Percentiles rank a stretch among this genome's conserved stretches.
phyloP scores from a whole-genome alignment of 2,113 vertebrate genomes.

The Microcebus jonahi region DNA sequence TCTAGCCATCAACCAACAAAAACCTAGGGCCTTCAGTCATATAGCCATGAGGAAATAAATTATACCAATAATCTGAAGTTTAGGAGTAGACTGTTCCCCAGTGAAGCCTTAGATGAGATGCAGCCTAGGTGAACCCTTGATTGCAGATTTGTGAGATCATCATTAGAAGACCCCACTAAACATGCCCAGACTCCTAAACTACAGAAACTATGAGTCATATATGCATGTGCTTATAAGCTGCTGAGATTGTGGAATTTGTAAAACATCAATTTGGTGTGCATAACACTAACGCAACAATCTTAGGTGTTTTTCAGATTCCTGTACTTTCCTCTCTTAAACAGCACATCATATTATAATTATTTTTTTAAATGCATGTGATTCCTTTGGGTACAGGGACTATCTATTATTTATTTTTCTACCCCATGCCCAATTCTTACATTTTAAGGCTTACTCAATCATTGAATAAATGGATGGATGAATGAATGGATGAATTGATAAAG shows the following conservation, averaged over 20 bases:
- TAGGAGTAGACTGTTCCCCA: background rate
- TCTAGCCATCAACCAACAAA: background rate
- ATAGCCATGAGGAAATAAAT: background rate
- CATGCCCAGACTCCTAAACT: background rate
- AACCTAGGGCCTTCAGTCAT: accelerated
- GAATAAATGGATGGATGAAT: background rate
- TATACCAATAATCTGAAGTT: background rate
- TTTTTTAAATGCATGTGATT: background rate
- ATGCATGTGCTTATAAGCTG: background rate
- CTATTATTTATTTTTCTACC: background rate
- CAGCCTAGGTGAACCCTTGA: accelerated
- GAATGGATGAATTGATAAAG: background rate
- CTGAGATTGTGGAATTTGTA: background rate
- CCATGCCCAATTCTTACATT: background rate
- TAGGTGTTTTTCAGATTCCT: background rate
- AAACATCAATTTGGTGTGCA: background rate
- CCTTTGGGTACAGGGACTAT: accelerated
- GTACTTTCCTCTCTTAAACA: background rate
- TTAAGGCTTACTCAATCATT: background rate
- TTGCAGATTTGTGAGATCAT: background rate
- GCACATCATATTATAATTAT: background rate
- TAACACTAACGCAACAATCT: background rate
- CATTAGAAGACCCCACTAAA: background rate
- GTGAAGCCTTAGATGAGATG: background rate
- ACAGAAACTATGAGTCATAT: background rate